Evolutionary conservation across 2,888 invertebrate genomes (phyloP).

Genomic region (Drosophila percnosoma): DNA sequence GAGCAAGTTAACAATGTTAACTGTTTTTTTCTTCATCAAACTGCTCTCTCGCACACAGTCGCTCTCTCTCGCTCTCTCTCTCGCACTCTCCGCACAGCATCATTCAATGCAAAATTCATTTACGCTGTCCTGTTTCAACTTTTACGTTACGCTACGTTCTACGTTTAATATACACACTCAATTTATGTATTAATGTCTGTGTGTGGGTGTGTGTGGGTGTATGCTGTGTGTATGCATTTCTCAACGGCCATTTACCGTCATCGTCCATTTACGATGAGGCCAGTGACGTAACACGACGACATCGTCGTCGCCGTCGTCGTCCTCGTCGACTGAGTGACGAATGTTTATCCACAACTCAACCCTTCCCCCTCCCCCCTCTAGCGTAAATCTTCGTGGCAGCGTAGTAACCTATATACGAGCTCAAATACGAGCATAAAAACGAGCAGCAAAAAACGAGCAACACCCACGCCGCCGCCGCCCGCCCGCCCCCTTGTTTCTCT

Average conservation of each 20-base stretch:
- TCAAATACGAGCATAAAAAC: not conserved
- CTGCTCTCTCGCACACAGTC: not conserved
- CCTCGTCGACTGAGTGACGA: slow-evolving; percentile 62
- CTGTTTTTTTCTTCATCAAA: not conserved
- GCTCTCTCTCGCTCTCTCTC: slow-evolving; percentile 8
- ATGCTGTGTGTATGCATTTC: slow-evolving; percentile 21
- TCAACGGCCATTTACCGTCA: slow-evolving; percentile 57
- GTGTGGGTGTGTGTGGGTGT: slow-evolving; percentile 8
- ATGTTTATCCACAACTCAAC: slow-evolving; percentile 43
- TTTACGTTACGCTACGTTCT: slow-evolving; percentile 79
- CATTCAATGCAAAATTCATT: slow-evolving; percentile 79
- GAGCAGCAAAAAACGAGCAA: slow-evolving; percentile 7
- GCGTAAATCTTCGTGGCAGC: slow-evolving; percentile 75
- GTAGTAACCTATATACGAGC: slow-evolving; percentile 78
- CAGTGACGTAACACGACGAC: slow-evolving; percentile 64
- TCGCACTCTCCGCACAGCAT: slow-evolving; percentile 45
- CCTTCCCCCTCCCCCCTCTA: slow-evolving; percentile 51
- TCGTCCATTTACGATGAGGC: slow-evolving; percentile 54
- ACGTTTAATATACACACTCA: slow-evolving; percentile 64
- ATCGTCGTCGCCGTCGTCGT: slow-evolving; percentile 27
- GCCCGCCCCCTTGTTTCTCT: not conserved
- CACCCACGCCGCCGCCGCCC: slow-evolving; percentile 38
- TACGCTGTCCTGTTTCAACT: slow-evolving; percentile 77
- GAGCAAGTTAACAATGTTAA: slow-evolving; percentile 6
- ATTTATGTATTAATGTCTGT: slow-evolving; percentile 12